Evolutionary conservation across 2,113 vertebrate genomes (phyloP).

Genomic region (Pseudois nayaur): DNA sequence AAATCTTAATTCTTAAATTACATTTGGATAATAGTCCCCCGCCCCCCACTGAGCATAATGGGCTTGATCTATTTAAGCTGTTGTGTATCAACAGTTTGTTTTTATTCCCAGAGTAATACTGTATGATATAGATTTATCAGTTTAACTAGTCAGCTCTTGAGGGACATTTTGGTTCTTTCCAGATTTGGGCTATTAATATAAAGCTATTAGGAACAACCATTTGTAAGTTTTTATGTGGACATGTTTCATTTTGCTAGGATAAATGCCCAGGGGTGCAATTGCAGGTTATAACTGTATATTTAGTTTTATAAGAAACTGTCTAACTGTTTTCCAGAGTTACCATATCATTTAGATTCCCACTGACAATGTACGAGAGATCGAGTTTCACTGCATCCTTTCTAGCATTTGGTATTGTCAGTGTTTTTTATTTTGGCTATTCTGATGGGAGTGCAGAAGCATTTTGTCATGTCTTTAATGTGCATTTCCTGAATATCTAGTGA

Average conservation of each 20-base stretch:
- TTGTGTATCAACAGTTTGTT: not conserved
- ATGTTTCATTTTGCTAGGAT: not conserved
- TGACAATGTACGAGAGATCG: not conserved
- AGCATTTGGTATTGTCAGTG: not conserved
- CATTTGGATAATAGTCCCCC: fast-evolving
- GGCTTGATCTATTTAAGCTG: not conserved
- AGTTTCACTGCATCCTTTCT: not conserved
- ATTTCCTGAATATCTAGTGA: not conserved
- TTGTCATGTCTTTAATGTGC: not conserved
- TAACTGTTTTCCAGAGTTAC: not conserved
- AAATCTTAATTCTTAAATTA: not conserved
- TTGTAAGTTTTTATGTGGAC: not conserved
- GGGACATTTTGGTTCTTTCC: not conserved
- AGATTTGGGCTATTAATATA: not conserved
- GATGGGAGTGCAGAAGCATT: not conserved
- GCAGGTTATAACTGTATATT: not conserved
- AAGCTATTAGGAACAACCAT: not conserved
- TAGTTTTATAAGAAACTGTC: not conserved
- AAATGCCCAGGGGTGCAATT: not conserved
- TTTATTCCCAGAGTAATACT: not conserved
- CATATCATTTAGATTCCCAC: not conserved
- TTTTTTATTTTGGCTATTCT: not conserved
- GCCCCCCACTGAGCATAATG: not conserved
- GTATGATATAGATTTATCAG: not conserved
- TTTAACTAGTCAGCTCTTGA: not conserved